Base-by-base conservation (phyloP, 1,140 invertebrate species). In the Liolophura sinensis region DNA sequence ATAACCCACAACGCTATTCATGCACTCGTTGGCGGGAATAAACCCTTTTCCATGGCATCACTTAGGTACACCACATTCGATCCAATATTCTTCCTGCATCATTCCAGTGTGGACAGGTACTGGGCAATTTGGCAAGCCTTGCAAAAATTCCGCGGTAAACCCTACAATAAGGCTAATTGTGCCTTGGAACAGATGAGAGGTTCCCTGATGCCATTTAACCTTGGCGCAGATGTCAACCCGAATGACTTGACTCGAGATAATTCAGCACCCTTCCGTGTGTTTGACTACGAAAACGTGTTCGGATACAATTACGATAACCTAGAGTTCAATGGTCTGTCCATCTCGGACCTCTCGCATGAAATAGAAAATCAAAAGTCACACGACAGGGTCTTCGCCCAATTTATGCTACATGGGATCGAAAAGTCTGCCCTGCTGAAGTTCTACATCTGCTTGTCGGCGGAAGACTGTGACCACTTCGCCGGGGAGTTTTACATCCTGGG, bases 91-190 rank as follows among this genome's bases (percentile, higher is more conserved):
- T 65, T 56, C 47, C 47, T 62, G 7, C 71, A 73, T 52, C 71
- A 73, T 56, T 70, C 71, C 11, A 73, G 68, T 51, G 65, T 64
- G n/a, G 71, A 73, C 63, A 56, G 71, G 24, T 54, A 70, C 56
- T 73, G 71, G 71, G 71, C 71, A 56, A 73, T 65, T n/a, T 73
- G 71, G 71, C 71, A 73, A 63, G 68, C 71, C 18, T 50, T 73
- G 22, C 71, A 73, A 60, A 65, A 62, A 16, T 58, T 63, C 62
- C 58, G 71, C 18, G 66, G 66, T 6, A 67, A 68, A 49, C 55
- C 69, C n/a, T 65, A 70, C 64, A 68, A 70, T 49, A 62, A 63
- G 0, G 71, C 71, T 51, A 68, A 73, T 60, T 73, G 71, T 56
- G 72, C 72, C 31, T 55, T 66, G 18, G 51, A 60, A 15, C 31